Evolutionary conservation across 2,888 invertebrate genomes (phyloP).

Genomic region (Xylota sylvarum): DNA sequence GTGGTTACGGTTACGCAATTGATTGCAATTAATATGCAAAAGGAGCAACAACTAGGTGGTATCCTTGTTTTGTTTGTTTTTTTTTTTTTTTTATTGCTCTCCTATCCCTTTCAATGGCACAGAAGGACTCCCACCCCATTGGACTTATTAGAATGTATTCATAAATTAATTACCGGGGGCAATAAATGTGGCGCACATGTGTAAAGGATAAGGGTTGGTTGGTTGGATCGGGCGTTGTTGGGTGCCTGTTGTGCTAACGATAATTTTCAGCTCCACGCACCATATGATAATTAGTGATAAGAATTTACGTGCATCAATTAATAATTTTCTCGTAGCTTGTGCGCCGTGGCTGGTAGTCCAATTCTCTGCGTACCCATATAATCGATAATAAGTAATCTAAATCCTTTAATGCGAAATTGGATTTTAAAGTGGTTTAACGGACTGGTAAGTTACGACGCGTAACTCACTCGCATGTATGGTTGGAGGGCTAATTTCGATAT

Average conservation of each 20-base stretch:
- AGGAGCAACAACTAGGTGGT: constrained; percentile 48
- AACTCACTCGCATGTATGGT: background rate
- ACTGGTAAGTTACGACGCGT: constrained; percentile 26
- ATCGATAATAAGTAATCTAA: constrained; percentile 55
- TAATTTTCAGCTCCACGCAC: constrained; percentile 54
- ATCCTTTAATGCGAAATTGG: constrained; percentile 57
- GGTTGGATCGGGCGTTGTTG: background rate
- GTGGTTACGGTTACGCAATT: constrained; percentile 44
- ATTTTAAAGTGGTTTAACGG: constrained; percentile 42
- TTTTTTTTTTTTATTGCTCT: background rate
- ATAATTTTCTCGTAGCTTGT: constrained; percentile 33
- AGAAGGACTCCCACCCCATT: background rate
- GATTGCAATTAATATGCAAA: constrained; percentile 68
- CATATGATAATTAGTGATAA: constrained; percentile 64
- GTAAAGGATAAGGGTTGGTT: background rate
- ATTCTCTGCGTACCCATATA: background rate
- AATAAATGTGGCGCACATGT: constrained; percentile 16
- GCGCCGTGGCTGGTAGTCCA: constrained; percentile 1
- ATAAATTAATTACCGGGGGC: constrained; percentile 54
- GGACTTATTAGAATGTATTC: constrained; percentile 36
- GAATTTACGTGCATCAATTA: constrained; percentile 64
- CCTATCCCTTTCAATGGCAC: background rate
- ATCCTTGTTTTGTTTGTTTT: background rate
- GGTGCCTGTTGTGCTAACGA: constrained; percentile 32
- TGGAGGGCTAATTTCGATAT: constrained; percentile 1